Evolutionary conservation across 2,113 vertebrate genomes (phyloP).

Genomic region (Jaculus jaculus): DNA sequence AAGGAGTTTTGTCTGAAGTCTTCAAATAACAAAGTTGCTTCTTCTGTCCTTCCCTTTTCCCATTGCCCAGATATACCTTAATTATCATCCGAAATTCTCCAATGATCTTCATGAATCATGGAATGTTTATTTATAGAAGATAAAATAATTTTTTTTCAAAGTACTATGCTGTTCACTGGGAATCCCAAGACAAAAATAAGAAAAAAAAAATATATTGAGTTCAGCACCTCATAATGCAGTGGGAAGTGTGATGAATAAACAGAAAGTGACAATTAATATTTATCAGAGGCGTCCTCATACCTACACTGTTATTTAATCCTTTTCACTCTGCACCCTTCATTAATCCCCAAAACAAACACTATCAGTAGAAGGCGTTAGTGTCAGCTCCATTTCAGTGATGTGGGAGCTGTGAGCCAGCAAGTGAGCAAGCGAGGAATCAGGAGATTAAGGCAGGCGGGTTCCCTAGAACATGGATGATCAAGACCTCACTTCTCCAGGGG

Average conservation of each 20-base stretch:
- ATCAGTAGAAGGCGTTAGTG: fast-evolving
- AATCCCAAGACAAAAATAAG: neutral
- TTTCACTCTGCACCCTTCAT: neutral
- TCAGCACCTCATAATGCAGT: neutral
- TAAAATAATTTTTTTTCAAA: neutral
- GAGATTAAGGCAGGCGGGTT: fast-evolving
- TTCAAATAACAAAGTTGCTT: neutral
- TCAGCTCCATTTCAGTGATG: neutral
- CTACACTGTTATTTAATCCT: neutral
- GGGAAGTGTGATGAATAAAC: neutral
- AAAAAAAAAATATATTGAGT: neutral
- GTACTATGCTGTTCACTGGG: neutral
- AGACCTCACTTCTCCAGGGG: fast-evolving
- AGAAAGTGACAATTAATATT: neutral
- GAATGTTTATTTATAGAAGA: neutral
- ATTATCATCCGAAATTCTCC: neutral
- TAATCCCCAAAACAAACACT: neutral
- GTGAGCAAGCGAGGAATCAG: too few relatives aligned
- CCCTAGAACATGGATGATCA: too few relatives aligned
- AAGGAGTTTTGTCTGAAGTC: neutral
- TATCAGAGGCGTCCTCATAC: neutral
- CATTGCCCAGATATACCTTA: neutral
- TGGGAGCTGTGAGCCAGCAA: neutral
- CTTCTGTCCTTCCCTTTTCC: neutral
- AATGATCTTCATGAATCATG: neutral